A percentile compares a stretch with the other conserved stretches of the same genome.
These are phyloP conservation scores for Catocala sponsa DNA, from an alignment of 2,888 invertebrate genomes.

Conservation along the genomic window DNA sequence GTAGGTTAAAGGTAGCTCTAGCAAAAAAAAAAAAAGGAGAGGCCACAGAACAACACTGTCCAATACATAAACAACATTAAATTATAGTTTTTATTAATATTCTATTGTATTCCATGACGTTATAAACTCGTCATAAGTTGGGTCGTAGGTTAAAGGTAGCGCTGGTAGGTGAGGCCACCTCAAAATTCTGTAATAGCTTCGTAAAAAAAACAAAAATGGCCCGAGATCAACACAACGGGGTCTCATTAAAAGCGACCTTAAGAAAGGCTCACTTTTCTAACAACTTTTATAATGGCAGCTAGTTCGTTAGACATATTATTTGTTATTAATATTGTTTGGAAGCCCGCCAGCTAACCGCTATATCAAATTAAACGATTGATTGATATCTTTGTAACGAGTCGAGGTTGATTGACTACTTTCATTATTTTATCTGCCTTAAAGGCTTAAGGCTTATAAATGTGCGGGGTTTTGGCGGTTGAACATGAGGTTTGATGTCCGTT, in stretches of 20 bases:
- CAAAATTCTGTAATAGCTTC: not conserved
- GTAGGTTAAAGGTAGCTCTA: no score
- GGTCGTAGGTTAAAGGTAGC: no score
- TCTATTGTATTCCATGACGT: no score
- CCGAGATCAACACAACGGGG: not conserved
- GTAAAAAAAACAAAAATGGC: not conserved
- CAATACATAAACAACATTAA: no score
- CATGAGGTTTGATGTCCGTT: no score
- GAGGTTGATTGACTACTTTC: conserved; percentile 13
- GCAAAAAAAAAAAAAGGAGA: no score
- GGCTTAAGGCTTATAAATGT: not conserved
- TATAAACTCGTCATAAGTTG: no score
- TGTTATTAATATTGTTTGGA: conserved; percentile 47
- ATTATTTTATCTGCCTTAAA: not conserved
- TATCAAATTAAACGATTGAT: conserved; percentile 45
- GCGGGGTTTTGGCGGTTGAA: not conserved
- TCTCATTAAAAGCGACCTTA: conserved; percentile 5
- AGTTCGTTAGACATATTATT: conserved; percentile 8
- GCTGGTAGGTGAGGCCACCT: not conserved
- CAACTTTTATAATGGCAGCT: not conserved
- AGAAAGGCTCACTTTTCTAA: not conserved
- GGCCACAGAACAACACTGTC: no score
- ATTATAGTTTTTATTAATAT: no score
- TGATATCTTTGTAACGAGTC: conserved; percentile 32
- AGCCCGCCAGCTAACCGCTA: conserved; percentile 34